Base-by-base conservation (phyloP, 2,888 invertebrate species). In the Dicycla oo region DNA sequence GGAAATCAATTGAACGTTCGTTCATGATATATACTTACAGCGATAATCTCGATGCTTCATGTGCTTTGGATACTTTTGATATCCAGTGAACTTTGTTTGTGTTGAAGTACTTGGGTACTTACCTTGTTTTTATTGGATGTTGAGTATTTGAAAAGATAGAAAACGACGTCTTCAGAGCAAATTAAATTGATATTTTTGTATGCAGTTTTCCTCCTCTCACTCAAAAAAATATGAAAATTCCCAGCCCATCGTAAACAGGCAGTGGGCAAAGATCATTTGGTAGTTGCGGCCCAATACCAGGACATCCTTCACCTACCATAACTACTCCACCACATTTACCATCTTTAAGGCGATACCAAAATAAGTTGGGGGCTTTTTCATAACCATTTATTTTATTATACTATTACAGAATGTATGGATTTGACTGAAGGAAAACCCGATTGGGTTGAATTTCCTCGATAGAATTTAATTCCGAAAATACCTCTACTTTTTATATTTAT, bases 1-100 rank as follows among this genome's bases (percentile, higher is more conserved):
- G 83, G 92, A 91, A 92, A 85, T 80, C 73, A 69, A 81, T 78
- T 80, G 77, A 81, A 75, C 73, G 73, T 68, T 78, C 80, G 70
- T 75, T 83, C 68, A 80, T 68, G 49, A 77, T 79, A 53, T 79
- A 53, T 69, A 76, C 73, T 72, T 69, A 66, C 66, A 67, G 57
- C 53, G 64, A 69, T 83, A 73, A 83, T 81, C 70, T 76, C 23
- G 53, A 67, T 71, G 70, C 60, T 82, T 86, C 78, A 80, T 82
- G 80, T 64, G 64, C 47, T 71, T 70, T 54, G 40, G 34, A 61
- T 72, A 71, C 49, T 78, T 78, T 80, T 49, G 75, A 80, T 74
- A 6, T 72, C 26, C 51, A 73, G 51, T 26, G 34, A 51, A 49
- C 38, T 57, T 69, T 45, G 49, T 65, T 51, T 38, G 45, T 60